Base-by-base conservation (phyloP, 2,113 vertebrate genomes). In the Phylloscopus trochilus region DNA sequence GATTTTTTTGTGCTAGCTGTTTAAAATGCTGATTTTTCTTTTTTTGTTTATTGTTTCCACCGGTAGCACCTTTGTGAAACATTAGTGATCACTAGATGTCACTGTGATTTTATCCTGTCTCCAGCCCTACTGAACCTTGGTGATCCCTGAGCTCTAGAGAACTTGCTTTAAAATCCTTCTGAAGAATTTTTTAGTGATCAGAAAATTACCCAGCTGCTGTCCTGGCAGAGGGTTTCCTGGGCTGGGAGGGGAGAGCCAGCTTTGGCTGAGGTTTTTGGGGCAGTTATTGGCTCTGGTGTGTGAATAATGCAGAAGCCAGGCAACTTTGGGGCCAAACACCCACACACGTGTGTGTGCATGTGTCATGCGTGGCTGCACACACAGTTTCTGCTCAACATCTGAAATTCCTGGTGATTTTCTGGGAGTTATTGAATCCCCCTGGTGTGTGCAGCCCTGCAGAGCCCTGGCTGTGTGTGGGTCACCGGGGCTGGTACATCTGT, bases 71-170 rank as follows among this genome's bases (percentile, higher is more conserved):
- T 58, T 24, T 75, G 73, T 81, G 55, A 77, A 93, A 60, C 83
- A 55, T 78, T 22, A 51, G 58, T 80, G 52, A 52, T 94, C 95
- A 75, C 83, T 95, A 95, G 95, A 83, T 95, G 94, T 96, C 95
- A 96, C 91, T 96, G 94, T 70, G 28, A 95, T 96, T 96, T 93
- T 93, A 78, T 69, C 72, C 74, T 60, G 30, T 59, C 66, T 91
- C 49, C 44, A 83, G 69, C 83, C 64, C 68, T n/a, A 6, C 33
- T 10, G n/a, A 92, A 41, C 68, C 14, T 6, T 11, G 0, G 0
- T 26, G 83, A 69, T 56, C 63, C 73, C 74, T 16, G 67, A 28
- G 44, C 49, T 87, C 27, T 37, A 5, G 46, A 3, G 5, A 56
- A 10, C 37, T 72, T 2, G 2, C 27, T 81, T 43, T 52, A 63